Base-by-base conservation (phyloP, 1,140 invertebrate genomes). In the Neoseiulus cucumeris region DNA sequence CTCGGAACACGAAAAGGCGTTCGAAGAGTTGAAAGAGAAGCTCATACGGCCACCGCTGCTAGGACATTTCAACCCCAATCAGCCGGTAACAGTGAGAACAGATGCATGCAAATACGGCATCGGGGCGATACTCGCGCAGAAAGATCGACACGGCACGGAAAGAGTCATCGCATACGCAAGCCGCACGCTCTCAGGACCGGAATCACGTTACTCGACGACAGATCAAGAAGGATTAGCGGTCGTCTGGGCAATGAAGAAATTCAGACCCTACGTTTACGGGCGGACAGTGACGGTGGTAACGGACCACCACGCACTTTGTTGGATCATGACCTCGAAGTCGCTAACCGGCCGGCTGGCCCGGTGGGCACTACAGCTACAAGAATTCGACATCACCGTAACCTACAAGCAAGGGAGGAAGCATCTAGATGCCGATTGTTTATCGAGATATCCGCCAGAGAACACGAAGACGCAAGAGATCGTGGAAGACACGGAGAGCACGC, bases 191-290 rank as follows among this genome's bases (percentile, higher is more conserved):
- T 64, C 0, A 0, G 20, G 7, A 42, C 64, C 29, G 74, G 79
- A 69, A 64, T 44, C 25, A 72, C 72, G 25, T 78, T 7, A 76
- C 75, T 6, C 75, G 71, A 20, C n/a, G n/a, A n/a, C n/a, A n/a
- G 77, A 81, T 68, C 69, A 71, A 65, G 76, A 79, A 69, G 71
- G 70, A 22, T 66, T 76, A 39, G 76, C 73, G 7, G 68, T 77
- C 7, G 70, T 76, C n/a, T 78, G 71, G 71, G 72, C 73, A 1
- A 71, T 76, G 41, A 69, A 76, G 65, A 74, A 77, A 64, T 79
- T 77, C 66, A 66, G 74, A 44, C 69, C 72, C 7, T 81, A 77
- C 69, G 45, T 79, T 2, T 72, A 65, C 59, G 67, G 73, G 1
- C 59, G 71, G 1, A 30, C 70, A 12, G 42, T 44, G n/a, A 44